Evolutionary conservation across 2,888 invertebrate species (phyloP), one percentile per base, ranked within the genome.

Genomic region (Caenorhabditis japonica): DNA sequence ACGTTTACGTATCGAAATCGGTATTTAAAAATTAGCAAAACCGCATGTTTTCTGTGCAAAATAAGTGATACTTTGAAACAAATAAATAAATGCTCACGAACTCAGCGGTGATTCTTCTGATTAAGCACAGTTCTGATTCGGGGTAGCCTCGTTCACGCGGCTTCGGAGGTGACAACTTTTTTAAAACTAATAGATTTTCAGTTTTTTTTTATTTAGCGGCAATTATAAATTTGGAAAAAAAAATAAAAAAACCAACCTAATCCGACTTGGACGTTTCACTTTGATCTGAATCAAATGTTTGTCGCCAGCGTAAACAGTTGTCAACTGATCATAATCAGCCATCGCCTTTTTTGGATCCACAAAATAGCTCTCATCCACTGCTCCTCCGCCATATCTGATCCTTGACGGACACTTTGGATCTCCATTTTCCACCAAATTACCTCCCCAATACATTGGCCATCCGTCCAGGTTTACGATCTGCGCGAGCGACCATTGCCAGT

Each of bases 401-500:
- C 61, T 59, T 1, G 68, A 68, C 13, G 85, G 85, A 56, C 86
- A 87, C 53, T 82, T 83, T 17, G 81, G 82, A 61, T 83, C 82
- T 10, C 81, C 82, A 51, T 83, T 79, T 53, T 84, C 86, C n/a
- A 71, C 79, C 69, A 82, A 53, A 12, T 76, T 71, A 1, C 86
- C 86, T 25, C 86, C 86, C 86, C 86, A 86, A 53, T 83, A 84
- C 72, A 83, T 78, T 33, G 87, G 87, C 86, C 86, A 86, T n/a
- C 76, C 81, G 34, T 87, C 83, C 15, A 84, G 71, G 41, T 84
- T 77, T 10, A 87, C 85, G 69, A 86, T 81, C 51, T 85, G 76
- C 43, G 79, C 84, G 8, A 87, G 76, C 1, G 81, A 78, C 52
- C 79, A 75, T 60, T 85, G 82, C 87, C 87, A 87, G 43, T 83